Evolutionary conservation across 1,140 invertebrate species (phyloP), one percentile per base, ranked within the genome.

Genomic region (Triops longicaudatus): DNA sequence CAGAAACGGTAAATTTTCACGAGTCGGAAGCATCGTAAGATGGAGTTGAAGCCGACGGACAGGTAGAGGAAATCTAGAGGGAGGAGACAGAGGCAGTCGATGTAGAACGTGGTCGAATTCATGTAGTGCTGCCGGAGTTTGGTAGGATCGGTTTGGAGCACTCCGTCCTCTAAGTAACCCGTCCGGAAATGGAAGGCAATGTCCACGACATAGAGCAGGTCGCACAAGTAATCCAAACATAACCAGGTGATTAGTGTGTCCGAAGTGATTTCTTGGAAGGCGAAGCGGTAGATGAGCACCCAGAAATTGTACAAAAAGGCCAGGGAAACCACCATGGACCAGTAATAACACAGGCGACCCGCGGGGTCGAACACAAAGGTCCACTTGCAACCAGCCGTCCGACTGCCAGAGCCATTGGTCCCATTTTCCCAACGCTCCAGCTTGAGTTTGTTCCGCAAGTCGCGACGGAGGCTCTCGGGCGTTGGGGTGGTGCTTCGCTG

Each of bases 241-340:
- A 99, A 98, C 97, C 97, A 99, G 79, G 96, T 89, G 77, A 93
- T 88, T 74, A 96, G 88, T 78, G 93, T 97, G 81, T 95, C 90
- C 72, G 77, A 27, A 75, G 81, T 86, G 71, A 90, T 89, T 81
- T 90, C 95, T 89, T 95, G 83, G 86, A 99, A 98, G 85, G 96
- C 94, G 88, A 97, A 98, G 84, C 97, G 91, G 88, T 98, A 98
- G 82, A 98, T 96, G 85, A 98, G 96, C 82, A 98, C 95, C 97
- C 96, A 98, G 83, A 98, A 97, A 86, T 99, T 99, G 88, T 99
- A 99, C 78, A 98, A 90, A 86, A 98, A 98, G 81, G 97, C 97
- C 80, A 98, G 88, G 76, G 96, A 98, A 44, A 98, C 97, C 50
- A 98, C 93, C 91, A 97, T 94, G 79, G 94, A 96, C 95, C 95